Base-by-base conservation (phyloP, 2,113 vertebrate species). In the Toxostoma redivivum region DNA sequence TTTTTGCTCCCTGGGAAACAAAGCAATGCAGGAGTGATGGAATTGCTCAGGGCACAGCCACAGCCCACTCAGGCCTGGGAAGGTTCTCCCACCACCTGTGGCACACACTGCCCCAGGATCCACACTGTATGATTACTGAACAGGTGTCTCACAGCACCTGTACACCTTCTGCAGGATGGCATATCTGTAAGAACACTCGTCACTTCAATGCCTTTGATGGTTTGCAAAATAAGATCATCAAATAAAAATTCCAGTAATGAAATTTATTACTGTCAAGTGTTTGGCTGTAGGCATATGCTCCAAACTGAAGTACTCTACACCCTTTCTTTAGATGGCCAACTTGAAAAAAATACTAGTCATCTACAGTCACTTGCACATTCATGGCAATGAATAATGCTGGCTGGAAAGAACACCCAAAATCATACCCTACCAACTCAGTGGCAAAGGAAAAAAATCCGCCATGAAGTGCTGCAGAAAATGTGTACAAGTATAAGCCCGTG, bases 121-220 rank as follows among this genome's bases (percentile, higher is more conserved):
- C 45, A 42, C 0, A 1, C 30, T 28, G 31, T 12, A 5, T 4
- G 8, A 20, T 4, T 24, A 24, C 0, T 2, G 74, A 25, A 14
- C 73, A 62, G 23, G 31, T 18, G 16, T 16, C 50, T n/a, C 65
- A 37, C 37, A 60, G 45, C 50, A 42, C 19, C 17, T 0, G 1
- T 6, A 12, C 11, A 10, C 30, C 15, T 71, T 60, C 79, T 35
- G 23, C 15, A 30, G 45, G 42, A 20, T 2, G 35, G 33, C 10
- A 1, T 14, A 42, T 9, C 48, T 44, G 2, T 13, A 24, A 17
- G 42, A 65, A 72, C 1, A 1, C 72, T 64, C 61, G 37, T 24
- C 58, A 56, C 37, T 45, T 70, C 40, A 73, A 9, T 23, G 24
- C 15, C 57, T 85, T 51, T 0, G 3, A 24, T 4, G 8, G 12